phyloP scores from a whole-genome alignment of 2,888 invertebrate genomes.

The Ichneumoninae sp. region DNA sequence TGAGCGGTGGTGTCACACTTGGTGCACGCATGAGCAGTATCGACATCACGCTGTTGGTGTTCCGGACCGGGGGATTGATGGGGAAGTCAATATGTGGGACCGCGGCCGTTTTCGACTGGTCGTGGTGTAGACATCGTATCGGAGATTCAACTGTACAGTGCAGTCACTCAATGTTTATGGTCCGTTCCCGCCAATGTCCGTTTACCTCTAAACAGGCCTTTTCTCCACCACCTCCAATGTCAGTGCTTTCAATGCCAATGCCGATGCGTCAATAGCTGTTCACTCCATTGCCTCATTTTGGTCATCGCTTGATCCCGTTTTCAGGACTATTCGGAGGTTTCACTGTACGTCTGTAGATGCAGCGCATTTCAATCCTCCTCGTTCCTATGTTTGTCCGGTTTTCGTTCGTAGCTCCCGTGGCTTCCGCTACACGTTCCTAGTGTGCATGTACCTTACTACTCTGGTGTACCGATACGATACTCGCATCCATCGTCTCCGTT shows the following conservation, averaged over 20 bases:
- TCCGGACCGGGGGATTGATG: too few relatives aligned
- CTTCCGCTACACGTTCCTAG: conserved; percentile 1
- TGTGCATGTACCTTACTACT: not conserved
- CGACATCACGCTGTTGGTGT: too few relatives aligned
- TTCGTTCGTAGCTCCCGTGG: not conserved
- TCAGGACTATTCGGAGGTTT: not conserved
- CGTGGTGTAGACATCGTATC: too few relatives aligned
- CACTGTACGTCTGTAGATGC: not conserved
- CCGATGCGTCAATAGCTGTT: too few relatives aligned
- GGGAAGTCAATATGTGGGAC: too few relatives aligned
- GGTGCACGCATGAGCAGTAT: too few relatives aligned
- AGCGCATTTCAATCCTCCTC: not conserved
- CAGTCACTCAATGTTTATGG: too few relatives aligned
- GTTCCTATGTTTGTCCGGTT: not conserved
- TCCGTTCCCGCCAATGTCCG: not conserved
- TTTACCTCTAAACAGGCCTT: not conserved
- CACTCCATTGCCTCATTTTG: too few relatives aligned
- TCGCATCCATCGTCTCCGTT: conserved; percentile 40
- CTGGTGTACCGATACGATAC: not conserved
- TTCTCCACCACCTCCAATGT: not conserved
- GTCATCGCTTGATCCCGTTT: too few relatives aligned
- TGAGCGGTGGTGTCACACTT: too few relatives aligned
- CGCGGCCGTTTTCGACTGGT: too few relatives aligned
- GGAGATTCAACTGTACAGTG: too few relatives aligned
- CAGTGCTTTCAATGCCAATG: not conserved